These are phyloP conservation scores for Bambusicola thoracicus DNA, from an alignment of 2,113 vertebrate genomes.

Conservation along the genomic window DNA sequence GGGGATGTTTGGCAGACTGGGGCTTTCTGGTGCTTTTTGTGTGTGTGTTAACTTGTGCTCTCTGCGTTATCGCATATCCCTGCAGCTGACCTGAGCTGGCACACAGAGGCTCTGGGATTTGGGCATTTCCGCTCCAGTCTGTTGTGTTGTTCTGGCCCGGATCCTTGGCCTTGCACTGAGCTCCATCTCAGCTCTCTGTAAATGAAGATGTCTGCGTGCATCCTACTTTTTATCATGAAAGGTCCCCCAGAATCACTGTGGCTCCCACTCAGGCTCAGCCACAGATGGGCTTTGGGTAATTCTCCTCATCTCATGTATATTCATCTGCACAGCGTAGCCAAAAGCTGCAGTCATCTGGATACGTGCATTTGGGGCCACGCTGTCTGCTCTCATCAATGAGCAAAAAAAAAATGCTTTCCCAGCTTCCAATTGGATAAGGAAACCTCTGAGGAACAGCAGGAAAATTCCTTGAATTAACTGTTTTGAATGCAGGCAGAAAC, in stretches of 20 bases:
- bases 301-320: not conserved
- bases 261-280: not conserved
- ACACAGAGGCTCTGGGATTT: not conserved
- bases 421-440: not conserved
- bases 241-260: not conserved
- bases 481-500: not conserved
- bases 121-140: not conserved
- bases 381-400: not conserved
- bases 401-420: not conserved
- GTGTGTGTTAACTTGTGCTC: not conserved
- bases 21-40: not conserved
- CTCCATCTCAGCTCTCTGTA: not conserved
- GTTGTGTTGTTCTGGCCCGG: not conserved
- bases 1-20: not conserved
- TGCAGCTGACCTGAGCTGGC: not conserved
- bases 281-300: not conserved
- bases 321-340: no score
- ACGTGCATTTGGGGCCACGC: rapidly evolving
- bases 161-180: not conserved
- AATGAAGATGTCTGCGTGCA: not conserved
- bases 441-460: not conserved
- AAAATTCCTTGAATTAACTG: not conserved
- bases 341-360: not conserved
- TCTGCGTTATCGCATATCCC: not conserved
- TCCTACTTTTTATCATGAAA: not conserved